These are phyloP conservation scores for Paramuricea clavata DNA, from an alignment of 92 coral and sea anemone genomes.

Conservation along the genomic window DNA sequence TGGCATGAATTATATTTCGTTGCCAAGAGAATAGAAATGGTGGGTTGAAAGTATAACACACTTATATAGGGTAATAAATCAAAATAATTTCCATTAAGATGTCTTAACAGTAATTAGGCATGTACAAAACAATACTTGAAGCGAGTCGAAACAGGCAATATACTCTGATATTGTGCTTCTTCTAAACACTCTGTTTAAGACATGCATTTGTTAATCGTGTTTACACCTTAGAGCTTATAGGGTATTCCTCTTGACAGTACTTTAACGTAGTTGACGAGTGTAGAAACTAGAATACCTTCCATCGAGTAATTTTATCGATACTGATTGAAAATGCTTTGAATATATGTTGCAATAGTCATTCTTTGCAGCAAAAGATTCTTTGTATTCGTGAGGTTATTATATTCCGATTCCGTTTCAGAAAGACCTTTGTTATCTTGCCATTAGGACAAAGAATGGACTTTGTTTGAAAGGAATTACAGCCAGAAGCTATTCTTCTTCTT, in stretches of 20 bases:
- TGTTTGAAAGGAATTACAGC: not conserved
- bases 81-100: constrained; percentile 17
- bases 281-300: not conserved
- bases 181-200: not conserved
- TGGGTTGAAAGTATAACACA: not conserved
- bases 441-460: not conserved
- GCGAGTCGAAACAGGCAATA: constrained; percentile 38
- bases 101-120: constrained; percentile 9
- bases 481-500: not conserved
- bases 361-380: not conserved
- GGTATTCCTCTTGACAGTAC: not conserved
- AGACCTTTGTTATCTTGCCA: not conserved
- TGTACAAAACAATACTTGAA: constrained; percentile 24
- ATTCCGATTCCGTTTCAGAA: constrained; percentile 8
- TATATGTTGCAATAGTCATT: constrained; percentile 1
- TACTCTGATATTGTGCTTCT: constrained; percentile 25
- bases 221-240: not conserved
- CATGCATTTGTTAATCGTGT: constrained; percentile 20
- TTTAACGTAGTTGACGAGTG: not conserved
- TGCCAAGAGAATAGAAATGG: constrained; percentile 8
- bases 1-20: not conserved
- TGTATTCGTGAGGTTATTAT: not conserved
- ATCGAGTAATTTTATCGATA: not conserved
- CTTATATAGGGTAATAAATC: constrained; percentile 18
- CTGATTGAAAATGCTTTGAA: not conserved